Evolutionary conservation across 2,113 vertebrate species (phyloP), one percentile per base, ranked within the genome.

Genomic region (Osmerus mordax): DNA sequence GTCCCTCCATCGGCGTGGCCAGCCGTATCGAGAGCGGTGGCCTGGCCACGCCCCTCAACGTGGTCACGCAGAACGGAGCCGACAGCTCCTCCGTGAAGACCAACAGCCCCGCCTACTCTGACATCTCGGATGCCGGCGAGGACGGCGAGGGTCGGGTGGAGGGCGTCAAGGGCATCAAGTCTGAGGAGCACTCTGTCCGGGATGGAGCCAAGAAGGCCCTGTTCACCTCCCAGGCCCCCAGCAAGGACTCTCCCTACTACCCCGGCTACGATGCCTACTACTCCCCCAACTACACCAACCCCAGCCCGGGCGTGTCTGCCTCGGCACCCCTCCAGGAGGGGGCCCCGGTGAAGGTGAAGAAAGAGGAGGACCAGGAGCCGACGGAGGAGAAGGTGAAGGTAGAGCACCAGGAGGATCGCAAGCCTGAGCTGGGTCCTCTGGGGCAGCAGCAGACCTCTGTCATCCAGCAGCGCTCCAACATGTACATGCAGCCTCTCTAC

Each of bases 401-500:
- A 0, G 95, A 98, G 14, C 81, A 85, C 53, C 91, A 86, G 0
- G 97, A 96, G 21, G 97, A 98, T 25, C 94, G 95, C 82, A 96
- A 96, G 81, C 8, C 83, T 0, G 96, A 99, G 65, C 82, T 92
- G 0, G 13, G 90, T 15, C 3, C 89, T 72, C 85, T 95, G 19
- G 47, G 69, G 67, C 92, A 79, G 68, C 96, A 96, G 83, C 95
- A 95, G 75, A 93, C 94, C 1, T 99, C 96, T 0, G 96, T 98
- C 81, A 99, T 98, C 82, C 97, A 99, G 90, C 96, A 97, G 80
- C 92, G 96, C 4, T 91, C 96, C 81, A 96, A 92, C 84, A 94
- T 98, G 93, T 99, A 98, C 86, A 92, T 96, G 90, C 97, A 97
- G 83, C 95, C 94, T 0, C 92, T 98, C 0, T 99, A 98, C 89